These are phyloP conservation scores for Netelia melanura DNA, from an alignment of 2,888 invertebrate species.

Conservation along the genomic window DNA sequence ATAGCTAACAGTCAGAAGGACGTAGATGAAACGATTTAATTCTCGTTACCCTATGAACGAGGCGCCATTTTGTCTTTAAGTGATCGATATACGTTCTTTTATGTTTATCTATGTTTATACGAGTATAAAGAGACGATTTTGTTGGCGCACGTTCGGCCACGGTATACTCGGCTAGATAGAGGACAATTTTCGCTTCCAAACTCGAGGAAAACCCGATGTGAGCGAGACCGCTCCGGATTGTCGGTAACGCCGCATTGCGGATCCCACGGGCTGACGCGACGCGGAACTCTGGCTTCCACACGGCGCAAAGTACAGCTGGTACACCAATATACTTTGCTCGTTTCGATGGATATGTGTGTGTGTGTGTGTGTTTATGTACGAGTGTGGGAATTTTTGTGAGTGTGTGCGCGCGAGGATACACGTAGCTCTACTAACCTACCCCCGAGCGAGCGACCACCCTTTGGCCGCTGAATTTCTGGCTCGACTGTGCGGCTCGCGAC, in stretches of 20 bases:
- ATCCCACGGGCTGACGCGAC: constrained; percentile 82
- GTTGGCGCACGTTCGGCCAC: not conserved
- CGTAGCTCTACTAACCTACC: not conserved
- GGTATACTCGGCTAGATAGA: constrained; percentile 29
- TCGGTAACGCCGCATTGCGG: constrained; percentile 84
- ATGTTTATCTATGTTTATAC: constrained; percentile 22
- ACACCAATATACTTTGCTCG: not conserved
- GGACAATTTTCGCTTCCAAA: constrained; percentile 38
- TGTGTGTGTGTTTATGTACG: not conserved
- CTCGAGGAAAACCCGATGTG: constrained; percentile 54
- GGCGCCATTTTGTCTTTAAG: not conserved
- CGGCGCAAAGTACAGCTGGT: constrained; percentile 12
- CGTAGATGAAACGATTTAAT: not conserved
- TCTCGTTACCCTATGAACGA: not conserved
- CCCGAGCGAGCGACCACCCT: constrained; percentile 7
- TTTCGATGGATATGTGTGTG: not conserved
- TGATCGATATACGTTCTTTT: constrained; percentile 14
- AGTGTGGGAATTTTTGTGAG: no score
- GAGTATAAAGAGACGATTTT: not conserved
- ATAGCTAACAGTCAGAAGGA: not conserved
- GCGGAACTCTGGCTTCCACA: constrained; percentile 63
- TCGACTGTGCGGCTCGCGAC: constrained; percentile 30
- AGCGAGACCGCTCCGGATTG: constrained; percentile 73
- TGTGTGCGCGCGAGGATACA: no score
- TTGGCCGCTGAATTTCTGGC: constrained; percentile 45